Evolutionary conservation across 1,140 invertebrate genomes (phyloP), one percentile per base, ranked within the genome.

Genomic region (Diabrotica undecimpunctata): DNA sequence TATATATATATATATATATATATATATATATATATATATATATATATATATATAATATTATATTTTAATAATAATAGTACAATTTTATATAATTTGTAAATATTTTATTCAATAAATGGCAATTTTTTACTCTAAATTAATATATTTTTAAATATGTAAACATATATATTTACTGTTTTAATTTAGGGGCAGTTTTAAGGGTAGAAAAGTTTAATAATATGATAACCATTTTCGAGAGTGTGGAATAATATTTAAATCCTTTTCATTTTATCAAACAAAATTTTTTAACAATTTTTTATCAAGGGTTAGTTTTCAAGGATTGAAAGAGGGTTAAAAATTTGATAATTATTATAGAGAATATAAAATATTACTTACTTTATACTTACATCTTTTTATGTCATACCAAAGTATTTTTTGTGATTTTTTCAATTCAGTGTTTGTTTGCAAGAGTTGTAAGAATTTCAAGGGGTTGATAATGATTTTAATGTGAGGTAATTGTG

Each of bases 351-450:
- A 41, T 41, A 41, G 0, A 41, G 39, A 41, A 41, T 10, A 41
- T 41, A 41, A 10, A 46, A 46, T 46, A 46, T 46, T 46, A 46
- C 11, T n/a, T n/a, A n/a, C n/a, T n/a, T n/a, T n/a, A n/a, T n/a
- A n/a, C n/a, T n/a, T n/a, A n/a, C n/a, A n/a, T 46, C 1, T 46
- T 7, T 46, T 46, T 46, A 46, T 46, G 39, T 46, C 39, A 46
- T 46, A 46, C 39, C 39, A 46, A 46, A 46, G 39, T 46, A 46
- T 46, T 46, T 46, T 46, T 46, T 46, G 39, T 46, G 39, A 46
- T 46, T 46, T 46, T 46, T 46, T 0, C 39, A 46, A 46, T 46
- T 46, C 11, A 46, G 1, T 7, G 39, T 46, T 46, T 0, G 1
- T 46, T 46, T 46, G 39, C 39, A 46, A 46, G 39, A 10, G 7